Evolutionary conservation across 2,888 invertebrate species (phyloP).

Genomic region (Drosophila neonasuta): DNA sequence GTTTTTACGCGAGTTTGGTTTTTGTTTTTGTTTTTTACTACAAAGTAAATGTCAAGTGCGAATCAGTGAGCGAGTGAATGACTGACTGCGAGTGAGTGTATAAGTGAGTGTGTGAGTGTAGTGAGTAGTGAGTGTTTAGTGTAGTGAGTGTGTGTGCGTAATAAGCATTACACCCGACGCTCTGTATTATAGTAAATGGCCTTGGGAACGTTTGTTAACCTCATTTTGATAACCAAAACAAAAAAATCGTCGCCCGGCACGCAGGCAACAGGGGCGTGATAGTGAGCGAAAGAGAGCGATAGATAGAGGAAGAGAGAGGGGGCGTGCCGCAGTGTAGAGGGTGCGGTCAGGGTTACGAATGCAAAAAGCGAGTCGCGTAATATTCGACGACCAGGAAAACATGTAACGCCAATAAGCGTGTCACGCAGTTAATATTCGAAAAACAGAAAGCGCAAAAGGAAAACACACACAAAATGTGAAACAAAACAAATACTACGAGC

Average conservation of each 20-base stretch:
- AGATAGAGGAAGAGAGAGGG: not conserved
- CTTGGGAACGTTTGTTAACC: slow-evolving; percentile 76
- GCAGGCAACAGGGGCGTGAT: slow-evolving; percentile 47
- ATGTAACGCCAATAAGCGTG: slow-evolving; percentile 43
- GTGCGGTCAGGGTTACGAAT: slow-evolving; percentile 55
- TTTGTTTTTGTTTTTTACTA: slow-evolving; percentile 51
- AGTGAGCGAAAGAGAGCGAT: not conserved
- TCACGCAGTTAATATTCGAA: slow-evolving; percentile 36
- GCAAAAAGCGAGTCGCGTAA: slow-evolving; percentile 23
- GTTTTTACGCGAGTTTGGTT: slow-evolving; percentile 43
- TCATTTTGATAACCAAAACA: slow-evolving; percentile 73
- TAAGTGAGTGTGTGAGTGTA: slow-evolving; percentile 17
- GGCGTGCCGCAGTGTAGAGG: slow-evolving; percentile 39
- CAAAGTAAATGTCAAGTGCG: slow-evolving; percentile 77
- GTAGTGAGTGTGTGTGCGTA: slow-evolving; percentile 14
- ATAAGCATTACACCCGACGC: slow-evolving; percentile 46
- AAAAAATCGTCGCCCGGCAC: slow-evolving; percentile 63
- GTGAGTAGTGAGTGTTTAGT: slow-evolving; percentile 11
- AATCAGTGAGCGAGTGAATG: slow-evolving; percentile 58
- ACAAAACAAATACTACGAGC: not conserved
- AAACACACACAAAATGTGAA: slow-evolving; percentile 1
- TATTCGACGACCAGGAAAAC: slow-evolving; percentile 22
- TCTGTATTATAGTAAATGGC: slow-evolving; percentile 63
- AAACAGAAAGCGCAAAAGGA: not conserved
- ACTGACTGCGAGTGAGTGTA: slow-evolving; percentile 28